Base-by-base conservation (phyloP, 2,113 vertebrate genomes). In the Meles meles region DNA sequence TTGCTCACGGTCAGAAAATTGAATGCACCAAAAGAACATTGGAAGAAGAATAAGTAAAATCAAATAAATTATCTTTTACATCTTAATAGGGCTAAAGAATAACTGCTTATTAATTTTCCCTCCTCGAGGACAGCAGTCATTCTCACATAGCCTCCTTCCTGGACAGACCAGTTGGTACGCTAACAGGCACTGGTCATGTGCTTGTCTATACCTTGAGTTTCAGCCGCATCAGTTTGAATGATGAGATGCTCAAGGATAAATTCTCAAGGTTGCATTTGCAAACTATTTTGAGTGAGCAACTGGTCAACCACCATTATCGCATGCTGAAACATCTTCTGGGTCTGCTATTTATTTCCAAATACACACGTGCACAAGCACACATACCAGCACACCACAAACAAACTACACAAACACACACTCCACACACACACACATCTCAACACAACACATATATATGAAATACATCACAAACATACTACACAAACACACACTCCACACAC, bases 141-240 rank as follows among this genome's bases (percentile, higher is more conserved):
- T 42, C 3, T 13, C 39, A 34, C 5, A 34, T 11, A 4, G 14
- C 23, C 13, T 34, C 21, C 31, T 20, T 25, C 15, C n/a, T 39
- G 55, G 37, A 37, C 31, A 57, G 23, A 88, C 34, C 39, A 31
- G 29, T 47, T 4, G 12, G 59, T 23, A 23, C 9, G 0, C 44
- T 29, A 17, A 31, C 17, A 1, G 2, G 34, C 7, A 1, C 63
- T 52, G 2, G 5, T 37, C 65, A 83, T 7, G 15, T 15, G 1
- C 31, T n/a, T 31, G 6, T 7, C 31, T 55, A 55, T 3, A 44
- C 42, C 23, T 71, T 5, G 74, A 31, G 17, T 18, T 57, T 49
- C 77, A 74, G 55, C 31, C 34, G 4, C 27, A 47, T 81, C 47
- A 3, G 25, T 57, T 57, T 23, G 18, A 31, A 3, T 49, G 80